Evolutionary conservation across 2,888 invertebrate genomes (phyloP).

Genomic region (Malachius bipustulatus): DNA sequence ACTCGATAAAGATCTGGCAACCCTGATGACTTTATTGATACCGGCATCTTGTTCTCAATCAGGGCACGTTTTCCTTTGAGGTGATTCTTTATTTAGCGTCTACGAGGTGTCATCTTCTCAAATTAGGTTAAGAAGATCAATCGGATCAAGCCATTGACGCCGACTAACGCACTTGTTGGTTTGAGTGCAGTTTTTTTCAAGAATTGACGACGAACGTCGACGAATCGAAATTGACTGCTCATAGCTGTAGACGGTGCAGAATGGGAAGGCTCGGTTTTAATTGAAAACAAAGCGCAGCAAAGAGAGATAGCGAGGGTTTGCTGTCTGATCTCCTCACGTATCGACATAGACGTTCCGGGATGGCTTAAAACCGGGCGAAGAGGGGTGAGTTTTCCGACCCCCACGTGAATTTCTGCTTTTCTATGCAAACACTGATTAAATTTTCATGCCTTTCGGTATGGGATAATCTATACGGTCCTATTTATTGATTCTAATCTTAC

Average conservation of each 20-base stretch:
- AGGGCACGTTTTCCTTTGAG: slow-evolving; percentile 28
- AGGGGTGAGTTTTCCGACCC: slow-evolving; percentile 25
- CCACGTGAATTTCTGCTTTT: slow-evolving; percentile 28
- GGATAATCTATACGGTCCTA: slow-evolving; percentile 27
- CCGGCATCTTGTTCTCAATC: slow-evolving; percentile 20
- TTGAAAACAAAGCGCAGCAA: too few species aligned
- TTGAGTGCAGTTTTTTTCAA: too few species aligned
- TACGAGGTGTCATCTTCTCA: slow-evolving; percentile 26
- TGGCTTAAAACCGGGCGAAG: slow-evolving; percentile 15
- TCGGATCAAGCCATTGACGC: too few species aligned
- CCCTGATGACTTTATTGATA: not conserved
- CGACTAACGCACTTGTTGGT: too few species aligned
- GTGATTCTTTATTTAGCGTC: slow-evolving; percentile 29
- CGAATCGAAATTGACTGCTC: too few species aligned
- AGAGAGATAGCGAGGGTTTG: too few species aligned
- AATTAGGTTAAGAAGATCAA: slow-evolving; percentile 27
- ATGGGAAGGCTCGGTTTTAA: too few species aligned
- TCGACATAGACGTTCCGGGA: too few species aligned
- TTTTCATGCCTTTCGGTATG: slow-evolving; percentile 30
- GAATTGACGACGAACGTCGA: too few species aligned
- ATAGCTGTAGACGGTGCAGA: too few species aligned
- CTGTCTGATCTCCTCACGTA: too few species aligned
- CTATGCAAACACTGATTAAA: slow-evolving; percentile 32
- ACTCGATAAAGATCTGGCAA: too few species aligned
- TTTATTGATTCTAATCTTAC: slow-evolving; percentile 26